Percentiles rank a stretch among this genome's conserved stretches.
These are phyloP conservation scores for Allobates femoralis DNA, from an alignment of 2,797 vertebrate species.

Conservation along the genomic window DNA sequence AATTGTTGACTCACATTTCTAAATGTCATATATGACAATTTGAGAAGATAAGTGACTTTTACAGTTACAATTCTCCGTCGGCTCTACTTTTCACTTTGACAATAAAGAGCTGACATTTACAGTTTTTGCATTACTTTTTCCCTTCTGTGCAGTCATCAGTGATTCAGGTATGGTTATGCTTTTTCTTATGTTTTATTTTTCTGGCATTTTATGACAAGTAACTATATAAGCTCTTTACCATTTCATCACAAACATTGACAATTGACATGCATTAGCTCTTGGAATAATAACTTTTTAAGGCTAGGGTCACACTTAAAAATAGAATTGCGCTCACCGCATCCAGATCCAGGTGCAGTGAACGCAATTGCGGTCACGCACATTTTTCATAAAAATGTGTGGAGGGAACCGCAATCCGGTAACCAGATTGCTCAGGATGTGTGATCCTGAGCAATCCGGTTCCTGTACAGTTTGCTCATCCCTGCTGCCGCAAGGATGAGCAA, in stretches of 20 bases:
- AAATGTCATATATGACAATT: not conserved
- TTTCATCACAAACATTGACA: not conserved
- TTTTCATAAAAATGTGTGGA: too few relatives aligned
- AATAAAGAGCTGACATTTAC: not conserved
- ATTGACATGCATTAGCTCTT: not conserved
- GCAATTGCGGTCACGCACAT: too few relatives aligned
- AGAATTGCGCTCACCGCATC: too few relatives aligned
- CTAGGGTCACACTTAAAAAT: too few relatives aligned
- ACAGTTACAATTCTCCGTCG: not conserved
- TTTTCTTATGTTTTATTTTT: not conserved
- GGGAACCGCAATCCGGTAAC: too few relatives aligned
- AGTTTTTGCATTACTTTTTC: constrained; percentile 5
- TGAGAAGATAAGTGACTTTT: constrained; percentile 8
- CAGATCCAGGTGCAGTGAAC: too few relatives aligned
- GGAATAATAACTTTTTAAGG: not conserved
- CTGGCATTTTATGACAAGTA: constrained; percentile 8
- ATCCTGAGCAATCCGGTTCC: too few relatives aligned
- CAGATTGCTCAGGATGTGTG: too few relatives aligned
- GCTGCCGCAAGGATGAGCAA: too few relatives aligned
- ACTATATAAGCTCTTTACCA: not conserved
- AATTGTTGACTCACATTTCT: not conserved
- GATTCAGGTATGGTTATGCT: not conserved
- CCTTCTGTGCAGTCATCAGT: not conserved
- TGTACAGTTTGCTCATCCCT: too few relatives aligned
- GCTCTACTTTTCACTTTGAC: not conserved